Percentiles rank a stretch among this genome's conserved stretches.
phyloP scores from a whole-genome alignment of 2,797 vertebrate genomes.

The Heteromormyrus szaboi region DNA sequence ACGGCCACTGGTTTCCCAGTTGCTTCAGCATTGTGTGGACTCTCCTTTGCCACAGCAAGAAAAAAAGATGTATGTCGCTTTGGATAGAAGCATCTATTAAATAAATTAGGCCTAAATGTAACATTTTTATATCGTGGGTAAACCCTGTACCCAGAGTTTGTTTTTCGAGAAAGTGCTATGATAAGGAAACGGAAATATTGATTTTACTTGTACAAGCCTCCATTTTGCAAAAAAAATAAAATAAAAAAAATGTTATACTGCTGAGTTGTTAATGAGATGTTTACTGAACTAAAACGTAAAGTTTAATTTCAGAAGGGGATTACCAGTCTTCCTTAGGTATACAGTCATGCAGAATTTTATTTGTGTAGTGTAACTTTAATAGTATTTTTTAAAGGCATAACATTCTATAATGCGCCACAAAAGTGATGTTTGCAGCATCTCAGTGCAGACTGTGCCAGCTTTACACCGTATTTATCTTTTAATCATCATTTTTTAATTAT shows the following conservation, averaged over 20 bases:
- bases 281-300: constrained; percentile 6
- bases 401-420: background rate
- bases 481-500: background rate
- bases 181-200: background rate
- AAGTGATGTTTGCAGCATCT: background rate
- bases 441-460: background rate
- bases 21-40: background rate
- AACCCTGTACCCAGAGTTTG: background rate
- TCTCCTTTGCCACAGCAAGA: background rate
- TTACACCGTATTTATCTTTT: background rate
- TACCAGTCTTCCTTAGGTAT: background rate
- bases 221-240: background rate
- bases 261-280: constrained; percentile 1
- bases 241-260: background rate
- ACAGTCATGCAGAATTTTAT: background rate
- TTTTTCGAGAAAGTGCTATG: background rate
- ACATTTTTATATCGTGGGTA: background rate
- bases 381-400: background rate
- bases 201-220: background rate
- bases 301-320: background rate
- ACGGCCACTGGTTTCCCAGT: background rate
- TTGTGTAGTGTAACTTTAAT: background rate
- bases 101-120: background rate
- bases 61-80: background rate
- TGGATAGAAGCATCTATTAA: background rate